phyloP scores from a whole-genome alignment of 2,113 vertebrate genomes.

The Aviceda subcristata region DNA sequence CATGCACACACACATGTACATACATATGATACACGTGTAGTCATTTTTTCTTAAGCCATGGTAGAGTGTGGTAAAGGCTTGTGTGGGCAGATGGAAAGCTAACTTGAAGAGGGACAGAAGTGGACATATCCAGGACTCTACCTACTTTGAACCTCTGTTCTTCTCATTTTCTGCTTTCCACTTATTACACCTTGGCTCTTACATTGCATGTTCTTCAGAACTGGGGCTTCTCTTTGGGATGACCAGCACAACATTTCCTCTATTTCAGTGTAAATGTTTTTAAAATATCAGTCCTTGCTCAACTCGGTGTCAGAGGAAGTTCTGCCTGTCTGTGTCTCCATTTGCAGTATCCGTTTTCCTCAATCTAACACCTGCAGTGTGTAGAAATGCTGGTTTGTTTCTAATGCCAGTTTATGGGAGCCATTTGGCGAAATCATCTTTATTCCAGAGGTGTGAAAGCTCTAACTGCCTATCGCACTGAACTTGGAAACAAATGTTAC shows the following conservation, averaged over 20 bases:
- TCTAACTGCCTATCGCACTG: not conserved
- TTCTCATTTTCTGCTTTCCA: not conserved
- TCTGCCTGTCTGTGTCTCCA: not conserved
- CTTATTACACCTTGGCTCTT: not conserved
- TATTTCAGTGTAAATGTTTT: not conserved
- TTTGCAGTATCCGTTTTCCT: not conserved
- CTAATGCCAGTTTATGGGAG: not conserved
- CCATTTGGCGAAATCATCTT: not conserved
- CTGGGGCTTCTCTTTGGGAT: not conserved
- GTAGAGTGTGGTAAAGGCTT: not conserved
- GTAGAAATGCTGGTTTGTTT: not conserved
- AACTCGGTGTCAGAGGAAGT: not conserved
- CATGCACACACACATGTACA: not conserved
- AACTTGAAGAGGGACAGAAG: not conserved
- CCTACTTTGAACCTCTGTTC: not conserved
- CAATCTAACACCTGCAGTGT: not conserved
- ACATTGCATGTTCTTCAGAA: not conserved
- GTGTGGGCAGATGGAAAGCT: not conserved
- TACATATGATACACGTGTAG: not conserved
- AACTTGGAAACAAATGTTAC: not conserved
- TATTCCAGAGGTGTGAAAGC: not conserved
- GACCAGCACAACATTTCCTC: not conserved
- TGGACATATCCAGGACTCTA: not conserved
- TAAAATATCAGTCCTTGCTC: not conserved
- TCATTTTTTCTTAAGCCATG: not conserved